Evolutionary conservation across 2,888 invertebrate genomes (phyloP), one percentile per base, ranked within the genome.

Genomic region (Carpatolechia fugitivella): DNA sequence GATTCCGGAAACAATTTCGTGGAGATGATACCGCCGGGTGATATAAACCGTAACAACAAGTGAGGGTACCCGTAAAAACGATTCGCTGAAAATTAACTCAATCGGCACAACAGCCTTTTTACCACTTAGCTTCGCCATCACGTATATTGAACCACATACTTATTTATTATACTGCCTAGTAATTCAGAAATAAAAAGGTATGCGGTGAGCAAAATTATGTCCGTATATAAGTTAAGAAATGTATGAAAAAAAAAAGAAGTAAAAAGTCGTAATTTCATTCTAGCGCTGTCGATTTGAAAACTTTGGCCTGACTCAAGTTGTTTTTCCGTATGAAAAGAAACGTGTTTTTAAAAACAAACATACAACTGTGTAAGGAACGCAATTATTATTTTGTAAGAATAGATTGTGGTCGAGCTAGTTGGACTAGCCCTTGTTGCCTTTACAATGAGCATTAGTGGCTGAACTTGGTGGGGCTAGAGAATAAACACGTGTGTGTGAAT

Each of bases 351-450:
- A n/a, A n/a, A n/a, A n/a, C n/a, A n/a, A n/a, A n/a, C n/a, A n/a
- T n/a, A n/a, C n/a, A n/a, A n/a, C n/a, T n/a, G n/a, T n/a, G 72
- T 80, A 76, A 80, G 76, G 72, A 78, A 78, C 75, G 77, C 81
- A 73, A 85, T 87, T 84, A 84, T 80, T 88, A 87, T 86, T 77
- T 71, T 70, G 74, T 69, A 70, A 76, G 80, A 81, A 88, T 81
- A 83, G 88, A 89, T 87, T 75, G 85, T 81, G 85, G 85, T 82
- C 76, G 83, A 75, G 80, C 85, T 84, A 84, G 84, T 85, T 85
- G 86, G 89, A 89, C 88, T 85, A 81, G 76, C 84, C 81, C 89
- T 89, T 88, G 89, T 87, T 88, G 80, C 85, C 77, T 85, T 82
- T 86, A 84, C 86, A 86, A 85, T 82, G 80, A 76, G 78, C 85